Evolutionary conservation across 2,113 vertebrate species (phyloP).

Genomic region (Xenus cinereus): DNA sequence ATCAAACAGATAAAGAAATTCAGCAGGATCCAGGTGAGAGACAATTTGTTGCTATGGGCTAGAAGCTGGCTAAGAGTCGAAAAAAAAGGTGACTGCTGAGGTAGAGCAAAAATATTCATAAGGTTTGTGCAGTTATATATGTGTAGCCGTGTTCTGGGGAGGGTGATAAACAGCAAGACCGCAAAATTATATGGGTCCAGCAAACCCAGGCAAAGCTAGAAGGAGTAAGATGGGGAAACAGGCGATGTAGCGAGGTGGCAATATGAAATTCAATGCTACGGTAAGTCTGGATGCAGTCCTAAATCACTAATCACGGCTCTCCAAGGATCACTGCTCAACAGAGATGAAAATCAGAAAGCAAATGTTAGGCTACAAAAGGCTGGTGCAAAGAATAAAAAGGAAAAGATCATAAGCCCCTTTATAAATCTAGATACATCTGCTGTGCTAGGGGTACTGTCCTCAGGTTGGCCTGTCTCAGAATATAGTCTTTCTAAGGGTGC

Average conservation of each 20-base stretch:
- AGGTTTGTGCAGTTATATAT: background rate
- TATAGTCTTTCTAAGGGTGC: background rate
- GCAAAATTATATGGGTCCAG: background rate
- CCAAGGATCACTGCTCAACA: background rate
- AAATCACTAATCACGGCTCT: slow-evolving; percentile 6
- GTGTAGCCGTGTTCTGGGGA: background rate
- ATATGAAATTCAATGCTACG: background rate
- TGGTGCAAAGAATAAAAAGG: background rate
- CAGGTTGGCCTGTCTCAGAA: background rate
- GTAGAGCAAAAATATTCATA: background rate
- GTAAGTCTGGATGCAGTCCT: background rate
- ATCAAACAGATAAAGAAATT: background rate
- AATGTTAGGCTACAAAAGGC: background rate
- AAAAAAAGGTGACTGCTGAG: background rate
- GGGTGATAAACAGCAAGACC: background rate
- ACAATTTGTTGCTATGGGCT: background rate
- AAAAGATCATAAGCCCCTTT: background rate
- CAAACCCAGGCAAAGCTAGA: background rate
- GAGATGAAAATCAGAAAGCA: background rate
- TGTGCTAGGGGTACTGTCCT: background rate
- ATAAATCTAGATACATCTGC: background rate
- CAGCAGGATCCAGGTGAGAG: background rate
- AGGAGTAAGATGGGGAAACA: background rate
- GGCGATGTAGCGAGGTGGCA: background rate
- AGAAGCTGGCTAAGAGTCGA: background rate